Percentiles rank a stretch among this genome's conserved stretches.
phyloP scores from a whole-genome alignment of 2,888 invertebrate species.

The Pyrocoelia pectoralis region DNA sequence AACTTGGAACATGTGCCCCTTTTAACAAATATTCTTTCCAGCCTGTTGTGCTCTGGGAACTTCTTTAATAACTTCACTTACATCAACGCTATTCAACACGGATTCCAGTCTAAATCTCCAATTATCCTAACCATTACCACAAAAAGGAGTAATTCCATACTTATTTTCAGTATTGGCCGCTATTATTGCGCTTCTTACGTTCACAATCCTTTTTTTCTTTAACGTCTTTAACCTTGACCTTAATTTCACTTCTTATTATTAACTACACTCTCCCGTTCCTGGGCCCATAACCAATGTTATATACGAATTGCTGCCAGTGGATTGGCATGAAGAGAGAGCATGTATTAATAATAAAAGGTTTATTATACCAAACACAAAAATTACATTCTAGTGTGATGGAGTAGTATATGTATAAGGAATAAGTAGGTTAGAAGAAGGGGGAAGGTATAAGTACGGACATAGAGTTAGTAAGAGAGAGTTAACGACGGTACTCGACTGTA shows the following conservation, averaged over 20 bases:
- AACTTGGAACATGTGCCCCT: constrained; percentile 8
- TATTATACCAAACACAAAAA: no score
- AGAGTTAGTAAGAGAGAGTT: no score
- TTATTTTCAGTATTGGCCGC: constrained; percentile 1
- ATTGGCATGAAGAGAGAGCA: no score
- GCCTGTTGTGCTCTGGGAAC: background rate
- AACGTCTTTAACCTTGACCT: no score
- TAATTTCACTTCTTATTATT: background rate
- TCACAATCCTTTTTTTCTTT: background rate
- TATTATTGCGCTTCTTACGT: background rate
- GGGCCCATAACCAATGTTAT: constrained; percentile 15
- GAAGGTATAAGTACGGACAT: no score
- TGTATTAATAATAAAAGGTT: no score
- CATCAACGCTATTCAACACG: background rate
- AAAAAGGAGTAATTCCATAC: constrained; percentile 1
- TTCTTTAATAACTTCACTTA: background rate
- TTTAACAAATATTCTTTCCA: constrained; percentile 6
- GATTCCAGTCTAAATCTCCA: constrained; percentile 7
- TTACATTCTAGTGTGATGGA: no score
- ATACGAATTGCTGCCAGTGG: no score
- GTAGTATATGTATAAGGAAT: no score
- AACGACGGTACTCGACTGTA: no score
- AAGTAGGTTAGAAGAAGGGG: no score
- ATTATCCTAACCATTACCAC: background rate
- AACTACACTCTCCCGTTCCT: background rate